Base-by-base conservation (phyloP, 2,888 invertebrate genomes). In the Pollenia amentaria region DNA sequence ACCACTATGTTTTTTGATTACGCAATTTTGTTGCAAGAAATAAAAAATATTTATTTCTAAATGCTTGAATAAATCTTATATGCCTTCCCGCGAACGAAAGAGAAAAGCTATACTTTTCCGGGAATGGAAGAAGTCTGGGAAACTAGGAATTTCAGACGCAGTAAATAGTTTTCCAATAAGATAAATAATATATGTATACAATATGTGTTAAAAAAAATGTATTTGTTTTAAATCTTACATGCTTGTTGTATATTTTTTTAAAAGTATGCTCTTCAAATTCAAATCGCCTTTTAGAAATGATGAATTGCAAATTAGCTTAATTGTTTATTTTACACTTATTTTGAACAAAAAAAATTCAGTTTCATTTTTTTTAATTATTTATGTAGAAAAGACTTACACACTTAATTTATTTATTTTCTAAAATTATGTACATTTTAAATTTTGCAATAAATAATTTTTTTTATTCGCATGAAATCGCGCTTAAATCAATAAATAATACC, bases 381-480 rank as follows among this genome's bases (percentile, higher is more conserved):
- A 57, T 60, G 18, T 16, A 48, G n/a, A 42, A 51, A 42, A 70
- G 51, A 1, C 21, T 42, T 48, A 51, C n/a, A 70, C 18, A 75
- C 42, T 60, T 70, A 6, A 62, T 21, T 82, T 76, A 76, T 55
- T 76, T 76, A 76, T 69, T 82, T 81, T 53, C 11, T 10, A 60
- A 82, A 76, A 46, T 76, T 82, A 82, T 82, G 76, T 69, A 82
- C 76, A 82, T 82, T 76, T 76, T 76, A 7, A 82, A 62, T 76
- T 76, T 44, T 29, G 14, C 16, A 81, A 75, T n/a, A 57, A 75
- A 40, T 60, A 67, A 18, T 72, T 57, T 29, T 60, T 60, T 14
- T 73, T 38, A n/a, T 8, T 18, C 38, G 21, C 53, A 12, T 18
- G n/a, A 40, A 72, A 57, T 40, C 16, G 51, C 44, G 64, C 76